Evolutionary conservation across 2,113 vertebrate genomes (phyloP).

Genomic region (Heptranchias perlo): DNA sequence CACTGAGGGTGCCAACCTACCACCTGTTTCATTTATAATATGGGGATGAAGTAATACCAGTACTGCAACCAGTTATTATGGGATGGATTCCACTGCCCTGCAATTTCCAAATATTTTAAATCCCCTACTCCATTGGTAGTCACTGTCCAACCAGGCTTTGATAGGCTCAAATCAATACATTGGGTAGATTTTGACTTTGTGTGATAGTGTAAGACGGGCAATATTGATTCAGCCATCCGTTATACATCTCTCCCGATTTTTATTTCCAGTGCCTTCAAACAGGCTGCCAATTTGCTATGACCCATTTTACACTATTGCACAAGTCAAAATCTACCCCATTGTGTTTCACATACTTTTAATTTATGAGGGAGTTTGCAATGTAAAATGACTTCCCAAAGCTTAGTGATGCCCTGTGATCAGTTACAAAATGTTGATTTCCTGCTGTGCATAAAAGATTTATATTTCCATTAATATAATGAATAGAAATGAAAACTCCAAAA

Average conservation of each 20-base stretch:
- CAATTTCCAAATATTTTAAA: neutral
- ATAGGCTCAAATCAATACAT: neutral
- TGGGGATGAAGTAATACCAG: neutral
- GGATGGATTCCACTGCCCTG: neutral
- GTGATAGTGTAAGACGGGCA: neutral
- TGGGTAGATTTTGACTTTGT: neutral
- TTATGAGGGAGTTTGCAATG: neutral
- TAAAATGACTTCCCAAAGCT: neutral
- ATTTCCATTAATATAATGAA: neutral
- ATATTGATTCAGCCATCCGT: too few species aligned
- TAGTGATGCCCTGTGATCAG: neutral
- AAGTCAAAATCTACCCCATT: neutral
- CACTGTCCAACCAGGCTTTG: neutral
- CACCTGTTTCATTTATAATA: neutral
- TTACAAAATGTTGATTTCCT: neutral
- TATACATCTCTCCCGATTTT: neutral
- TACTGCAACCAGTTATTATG: neutral
- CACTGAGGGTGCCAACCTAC: neutral
- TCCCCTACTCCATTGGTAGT: neutral
- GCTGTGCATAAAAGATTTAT: neutral
- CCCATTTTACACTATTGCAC: neutral
- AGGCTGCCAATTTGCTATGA: neutral
- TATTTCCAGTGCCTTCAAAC: neutral
- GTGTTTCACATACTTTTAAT: neutral
- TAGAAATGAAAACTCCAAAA: neutral